Conservation (phyloP, 2,113 vertebrate genomes). For the Riparia riparia region DNA sequence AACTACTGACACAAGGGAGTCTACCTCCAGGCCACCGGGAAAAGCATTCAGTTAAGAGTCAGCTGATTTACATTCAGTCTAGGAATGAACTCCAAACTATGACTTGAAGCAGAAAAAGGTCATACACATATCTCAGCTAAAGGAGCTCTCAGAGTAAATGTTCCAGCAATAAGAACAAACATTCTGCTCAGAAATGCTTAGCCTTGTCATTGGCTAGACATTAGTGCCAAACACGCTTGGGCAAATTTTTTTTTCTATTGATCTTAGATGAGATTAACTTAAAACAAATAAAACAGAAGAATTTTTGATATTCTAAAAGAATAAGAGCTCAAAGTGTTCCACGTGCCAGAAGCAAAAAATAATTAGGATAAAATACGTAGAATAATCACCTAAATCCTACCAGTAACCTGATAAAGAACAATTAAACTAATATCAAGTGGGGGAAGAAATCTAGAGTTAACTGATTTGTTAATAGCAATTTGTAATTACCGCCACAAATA, state of each 20-base stretch:
- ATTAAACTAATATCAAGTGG: background rate
- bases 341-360: background rate
- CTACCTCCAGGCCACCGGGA: background rate
- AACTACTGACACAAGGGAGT: background rate
- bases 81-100: background rate
- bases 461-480: background rate
- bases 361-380: background rate
- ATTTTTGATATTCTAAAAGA: background rate
- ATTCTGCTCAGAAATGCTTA: background rate
- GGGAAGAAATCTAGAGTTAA: background rate
- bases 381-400: background rate
- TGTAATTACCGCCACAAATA: background rate
- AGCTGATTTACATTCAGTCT: background rate
- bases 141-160: background rate
- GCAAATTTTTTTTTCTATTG: background rate
- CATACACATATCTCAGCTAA: background rate
- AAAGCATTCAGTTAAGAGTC: background rate
- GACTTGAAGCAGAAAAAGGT: conserved; percentile 6
- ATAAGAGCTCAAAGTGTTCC: background rate
- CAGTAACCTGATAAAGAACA: background rate
- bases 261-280: background rate
- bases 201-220: background rate
- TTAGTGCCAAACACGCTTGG: background rate
- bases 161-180: background rate
- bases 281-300: background rate